These are phyloP conservation scores for Dendroctonus valens DNA, from an alignment of 1,140 invertebrate species.

Conservation along the genomic window DNA sequence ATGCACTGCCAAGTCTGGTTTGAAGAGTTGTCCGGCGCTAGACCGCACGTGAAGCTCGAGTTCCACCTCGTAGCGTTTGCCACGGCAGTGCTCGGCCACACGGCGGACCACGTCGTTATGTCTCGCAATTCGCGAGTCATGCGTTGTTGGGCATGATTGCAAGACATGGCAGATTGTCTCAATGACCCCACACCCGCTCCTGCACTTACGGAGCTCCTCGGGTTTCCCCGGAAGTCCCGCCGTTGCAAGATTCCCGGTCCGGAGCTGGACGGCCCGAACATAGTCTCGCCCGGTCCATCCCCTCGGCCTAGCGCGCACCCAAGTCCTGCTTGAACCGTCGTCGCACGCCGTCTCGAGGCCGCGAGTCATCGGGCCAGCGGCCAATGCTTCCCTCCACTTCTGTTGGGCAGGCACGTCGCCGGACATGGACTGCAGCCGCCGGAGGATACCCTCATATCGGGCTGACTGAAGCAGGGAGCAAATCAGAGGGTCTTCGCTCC, in stretches of 20 bases:
- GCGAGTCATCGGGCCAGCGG: background rate
- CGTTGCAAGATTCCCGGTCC: slow-evolving; percentile 16
- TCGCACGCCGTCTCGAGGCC: slow-evolving; percentile 20
- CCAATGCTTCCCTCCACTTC: background rate
- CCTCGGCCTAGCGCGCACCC: background rate
- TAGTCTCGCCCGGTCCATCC: slow-evolving; percentile 19
- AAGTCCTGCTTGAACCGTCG: slow-evolving; percentile 5
- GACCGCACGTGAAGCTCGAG: slow-evolving; percentile 17
- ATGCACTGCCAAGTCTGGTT: slow-evolving; percentile 26
- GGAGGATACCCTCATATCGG: too few species aligned
- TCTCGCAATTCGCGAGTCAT: slow-evolving; percentile 18
- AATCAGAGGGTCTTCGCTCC: too few species aligned
- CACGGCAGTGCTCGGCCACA: too few species aligned
- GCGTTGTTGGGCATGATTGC: slow-evolving; percentile 5
- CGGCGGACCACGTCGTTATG: slow-evolving; percentile 21
- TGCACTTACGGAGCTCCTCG: background rate
- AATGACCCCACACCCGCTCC: too few species aligned
- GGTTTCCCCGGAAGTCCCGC: slow-evolving; percentile 16
- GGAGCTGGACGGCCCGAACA: slow-evolving; percentile 22
- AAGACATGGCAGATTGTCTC: background rate
- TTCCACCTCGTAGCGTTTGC: background rate
- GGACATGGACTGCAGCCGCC: too few species aligned
- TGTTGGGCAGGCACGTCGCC: background rate
- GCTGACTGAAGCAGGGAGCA: too few species aligned
- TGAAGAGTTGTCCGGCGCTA: slow-evolving; percentile 17